phyloP scores from a whole-genome alignment of 2,888 invertebrate species.

The Lasioglossum pauxillum region DNA sequence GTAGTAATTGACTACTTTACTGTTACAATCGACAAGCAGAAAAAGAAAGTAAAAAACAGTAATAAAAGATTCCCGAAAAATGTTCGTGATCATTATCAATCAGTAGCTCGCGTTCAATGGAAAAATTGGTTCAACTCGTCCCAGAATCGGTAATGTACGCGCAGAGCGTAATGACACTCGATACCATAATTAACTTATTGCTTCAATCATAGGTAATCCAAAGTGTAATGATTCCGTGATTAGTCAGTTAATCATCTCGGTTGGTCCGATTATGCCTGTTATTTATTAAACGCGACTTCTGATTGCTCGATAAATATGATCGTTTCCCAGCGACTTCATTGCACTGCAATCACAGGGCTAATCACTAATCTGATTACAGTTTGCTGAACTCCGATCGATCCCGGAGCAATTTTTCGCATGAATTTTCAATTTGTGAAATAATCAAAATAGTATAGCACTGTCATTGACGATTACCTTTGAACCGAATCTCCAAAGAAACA shows the following conservation, averaged over 20 bases:
- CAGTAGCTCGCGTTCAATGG: not conserved
- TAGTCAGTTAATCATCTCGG: not conserved
- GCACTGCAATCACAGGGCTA: not conserved
- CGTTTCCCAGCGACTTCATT: not conserved
- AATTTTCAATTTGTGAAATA: not conserved
- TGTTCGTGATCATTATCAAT: not conserved
- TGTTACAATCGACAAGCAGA: not conserved
- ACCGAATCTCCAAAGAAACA: not conserved
- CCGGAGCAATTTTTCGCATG: not conserved
- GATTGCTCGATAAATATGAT: constrained; percentile 1
- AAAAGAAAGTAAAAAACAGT: not conserved
- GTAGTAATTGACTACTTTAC: not conserved
- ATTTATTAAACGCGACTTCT: not conserved
- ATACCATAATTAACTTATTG: not conserved
- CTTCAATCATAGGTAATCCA: not conserved
- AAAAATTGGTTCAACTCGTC: not conserved
- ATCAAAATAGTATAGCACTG: not conserved
- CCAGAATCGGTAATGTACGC: not conserved
- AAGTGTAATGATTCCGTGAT: not conserved
- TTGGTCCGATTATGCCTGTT: not conserved
- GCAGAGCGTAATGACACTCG: not conserved
- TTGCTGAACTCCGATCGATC: not conserved
- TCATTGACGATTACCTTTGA: not conserved
- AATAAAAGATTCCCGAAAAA: not conserved
- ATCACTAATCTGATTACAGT: not conserved